phyloP scores from a whole-genome alignment of 2,113 vertebrate genomes.

The Melanocharis versteri region DNA sequence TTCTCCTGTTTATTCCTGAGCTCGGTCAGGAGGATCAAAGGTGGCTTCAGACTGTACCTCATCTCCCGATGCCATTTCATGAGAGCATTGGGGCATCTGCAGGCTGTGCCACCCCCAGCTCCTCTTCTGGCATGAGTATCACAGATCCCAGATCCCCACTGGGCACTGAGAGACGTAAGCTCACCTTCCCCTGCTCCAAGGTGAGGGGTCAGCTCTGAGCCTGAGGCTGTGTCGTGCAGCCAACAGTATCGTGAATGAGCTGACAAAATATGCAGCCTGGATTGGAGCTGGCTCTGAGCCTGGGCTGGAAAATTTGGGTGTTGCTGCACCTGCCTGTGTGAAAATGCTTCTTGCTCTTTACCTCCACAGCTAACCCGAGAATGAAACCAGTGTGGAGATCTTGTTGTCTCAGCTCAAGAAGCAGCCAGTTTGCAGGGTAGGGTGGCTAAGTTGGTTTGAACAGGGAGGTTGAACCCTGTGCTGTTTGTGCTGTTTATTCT shows the following conservation, averaged over 20 bases:
- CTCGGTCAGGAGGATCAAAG: neutral
- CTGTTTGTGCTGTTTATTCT: neutral
- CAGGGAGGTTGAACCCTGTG: neutral
- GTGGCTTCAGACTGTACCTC: neutral
- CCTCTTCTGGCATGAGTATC: neutral
- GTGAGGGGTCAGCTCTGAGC: neutral
- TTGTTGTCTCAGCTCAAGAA: neutral
- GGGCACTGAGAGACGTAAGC: neutral
- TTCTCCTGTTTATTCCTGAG: neutral
- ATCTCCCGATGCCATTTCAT: neutral
- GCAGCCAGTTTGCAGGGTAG: neutral
- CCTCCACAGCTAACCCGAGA: neutral
- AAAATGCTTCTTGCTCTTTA: neutral
- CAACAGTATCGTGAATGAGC: neutral
- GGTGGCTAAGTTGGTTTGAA: neutral
- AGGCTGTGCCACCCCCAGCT: accelerated
- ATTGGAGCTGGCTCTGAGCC: neutral
- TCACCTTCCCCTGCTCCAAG: neutral
- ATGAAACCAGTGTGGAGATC: neutral
- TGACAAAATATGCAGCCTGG: neutral
- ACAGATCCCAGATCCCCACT: neutral
- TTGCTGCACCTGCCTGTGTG: neutral
- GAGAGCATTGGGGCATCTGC: neutral
- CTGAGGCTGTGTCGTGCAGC: neutral
- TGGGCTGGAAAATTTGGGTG: neutral